Base-by-base conservation (phyloP, 1,140 invertebrate genomes). In the Bombus difficillimus region DNA sequence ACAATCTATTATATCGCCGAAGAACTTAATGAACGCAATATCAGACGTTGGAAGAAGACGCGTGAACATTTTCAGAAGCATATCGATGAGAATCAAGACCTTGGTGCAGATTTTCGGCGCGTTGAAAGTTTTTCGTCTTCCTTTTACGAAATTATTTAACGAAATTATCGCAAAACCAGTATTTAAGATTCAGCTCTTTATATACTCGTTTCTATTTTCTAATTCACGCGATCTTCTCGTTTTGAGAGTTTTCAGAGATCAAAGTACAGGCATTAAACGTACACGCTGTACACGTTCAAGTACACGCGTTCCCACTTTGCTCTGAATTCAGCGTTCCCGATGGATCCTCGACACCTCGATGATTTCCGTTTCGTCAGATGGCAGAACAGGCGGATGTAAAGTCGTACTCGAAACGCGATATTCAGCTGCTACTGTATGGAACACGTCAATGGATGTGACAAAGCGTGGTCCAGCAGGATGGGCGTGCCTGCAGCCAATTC, bases 401-500 rank as follows among this genome's bases (percentile, higher is more conserved):
- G 62, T 71, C 47, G 78, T 81, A 83, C 81, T 79, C 72, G 57
- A 47, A 80, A 57, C 88, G 80, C 47, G 62, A 28, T 74, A 68
- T 74, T 88, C 47, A 77, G 68, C 86, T 89, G 93, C 93, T 95
- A 96, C 94, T 95, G 95, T 87, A 96, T 94, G 78, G 94, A 94
- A 89, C 95, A 96, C 25, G 95, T 92, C 87, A 96, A 86, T 72
- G 95, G 95, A 93, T 95, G 95, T 59, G 95, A 95, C 69, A 96
- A 86, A 88, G 95, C 94, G 89, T 96, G 95, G 87, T 96, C 95
- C 86, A 96, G 87, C 66, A 96, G 88, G 85, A 95, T 94, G 9
- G 95, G 95, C 32, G 95, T 96, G 39, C 95, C 95, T 28, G 95
- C 95, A 86, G 95, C 95, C 88, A 96, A 90, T 91, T 95, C 95